Evolutionary conservation across 2,888 invertebrate genomes (phyloP), one percentile per base, ranked within the genome.

Genomic region (Halictus ligatus): DNA sequence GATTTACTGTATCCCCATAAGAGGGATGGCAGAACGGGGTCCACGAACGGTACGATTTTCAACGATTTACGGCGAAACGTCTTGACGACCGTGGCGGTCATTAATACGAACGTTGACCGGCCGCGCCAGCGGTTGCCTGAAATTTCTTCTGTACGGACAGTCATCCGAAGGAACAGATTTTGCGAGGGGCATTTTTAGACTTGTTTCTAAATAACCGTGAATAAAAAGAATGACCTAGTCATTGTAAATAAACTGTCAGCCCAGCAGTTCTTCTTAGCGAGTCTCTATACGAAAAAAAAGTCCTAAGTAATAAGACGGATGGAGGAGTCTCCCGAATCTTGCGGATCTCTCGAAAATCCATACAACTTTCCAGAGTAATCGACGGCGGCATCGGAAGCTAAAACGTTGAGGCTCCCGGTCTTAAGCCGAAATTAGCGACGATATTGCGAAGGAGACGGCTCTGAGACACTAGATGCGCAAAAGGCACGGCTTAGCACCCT

Each of bases 401-500:
- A 74, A 76, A 25, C 7, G 29, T 48, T 13, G 12, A 69, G 69
- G 40, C 60, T 21, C 21, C 10, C 13, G 21, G 50, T 75, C 79
- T 83, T 85, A 81, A 86, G 81, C 77, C 80, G 74, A 88, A 91
- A 89, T 91, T 92, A 90, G 83, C 86, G 84, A 84, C 72, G 87
- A 89, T 88, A 87, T 85, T 81, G 67, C 82, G 76, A 81, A 87
- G 83, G 85, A 85, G 76, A 82, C 73, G 78, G 72, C 75, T 74
- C 81, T 50, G 67, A 80, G 75, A 79, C 85, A 80, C 69, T 86
- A 83, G 87, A 88, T 80, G 80, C n/a, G 87, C 91, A 83, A 90
- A 91, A 91, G 89, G 90, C 91, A 93, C 93, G 94, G 94, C 94
- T 94, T 94, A 94, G 90, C 94, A 93, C 94, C 94, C 94, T 91